Percentiles rank a stretch among this genome's conserved stretches.
These are phyloP conservation scores for Macaca mulatta DNA, from an alignment of 2,113 vertebrate species.

Conservation along the genomic window DNA sequence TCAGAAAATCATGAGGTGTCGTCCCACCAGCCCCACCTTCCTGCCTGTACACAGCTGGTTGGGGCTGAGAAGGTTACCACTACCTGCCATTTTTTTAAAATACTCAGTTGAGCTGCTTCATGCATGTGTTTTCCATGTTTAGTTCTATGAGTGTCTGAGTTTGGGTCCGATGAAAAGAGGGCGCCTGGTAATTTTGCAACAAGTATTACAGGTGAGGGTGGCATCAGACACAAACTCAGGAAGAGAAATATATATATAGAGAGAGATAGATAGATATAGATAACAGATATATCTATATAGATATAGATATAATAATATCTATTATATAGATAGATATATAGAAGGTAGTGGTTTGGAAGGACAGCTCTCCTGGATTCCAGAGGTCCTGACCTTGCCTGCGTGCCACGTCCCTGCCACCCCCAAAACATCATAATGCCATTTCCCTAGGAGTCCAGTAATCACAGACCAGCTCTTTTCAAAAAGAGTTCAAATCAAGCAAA, in stretches of 20 bases:
- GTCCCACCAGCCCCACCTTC: accelerated
- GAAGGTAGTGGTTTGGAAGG: neutral
- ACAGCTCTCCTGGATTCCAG: neutral
- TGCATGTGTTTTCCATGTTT: accelerated
- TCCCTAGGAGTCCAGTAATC: neutral
- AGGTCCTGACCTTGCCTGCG: neutral
- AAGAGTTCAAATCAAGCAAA: neutral
- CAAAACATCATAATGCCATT: neutral
- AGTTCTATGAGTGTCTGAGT: neutral
- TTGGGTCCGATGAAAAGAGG: neutral
- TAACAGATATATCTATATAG: too few species aligned
- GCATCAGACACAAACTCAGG: neutral
- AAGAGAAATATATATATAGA: neutral
- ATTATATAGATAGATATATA: too few species aligned
- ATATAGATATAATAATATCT: too few species aligned
- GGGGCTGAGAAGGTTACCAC: neutral
- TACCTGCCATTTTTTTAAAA: neutral
- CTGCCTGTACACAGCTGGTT: neutral
- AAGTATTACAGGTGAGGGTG: neutral
- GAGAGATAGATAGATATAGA: too few species aligned
- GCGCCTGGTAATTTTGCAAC: neutral
- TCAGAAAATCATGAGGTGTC: neutral
- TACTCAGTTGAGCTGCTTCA: neutral
- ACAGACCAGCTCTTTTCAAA: neutral
- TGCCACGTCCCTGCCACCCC: neutral